Percentiles rank a stretch among this genome's conserved stretches.
These are phyloP conservation scores for Thomomys bottae DNA, from an alignment of 2,113 vertebrate species.

Conservation along the genomic window DNA sequence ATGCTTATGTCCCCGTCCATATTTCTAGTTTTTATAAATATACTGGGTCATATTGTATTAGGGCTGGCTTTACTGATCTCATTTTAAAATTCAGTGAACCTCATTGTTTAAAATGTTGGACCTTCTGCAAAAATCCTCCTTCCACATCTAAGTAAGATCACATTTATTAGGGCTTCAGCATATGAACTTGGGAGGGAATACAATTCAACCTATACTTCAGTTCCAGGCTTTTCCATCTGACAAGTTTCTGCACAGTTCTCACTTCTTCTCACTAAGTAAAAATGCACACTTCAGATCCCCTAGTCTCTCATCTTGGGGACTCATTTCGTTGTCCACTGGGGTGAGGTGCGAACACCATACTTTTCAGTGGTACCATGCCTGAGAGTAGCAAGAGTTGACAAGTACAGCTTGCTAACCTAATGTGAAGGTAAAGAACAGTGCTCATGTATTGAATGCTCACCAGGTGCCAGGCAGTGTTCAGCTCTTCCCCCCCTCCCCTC, in stretches of 20 bases:
- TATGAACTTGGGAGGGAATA: fast-evolving
- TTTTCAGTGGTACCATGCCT: background rate
- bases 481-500: too few species aligned
- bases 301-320: background rate
- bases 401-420: fast-evolving
- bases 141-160: background rate
- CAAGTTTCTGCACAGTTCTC: background rate
- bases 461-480: background rate
- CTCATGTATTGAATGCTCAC: background rate
- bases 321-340: background rate
- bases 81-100: background rate
- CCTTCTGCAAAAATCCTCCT: background rate
- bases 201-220: background rate
- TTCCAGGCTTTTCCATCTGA: background rate
- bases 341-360: background rate
- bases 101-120: background rate
- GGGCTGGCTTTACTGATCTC: background rate
- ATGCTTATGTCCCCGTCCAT: background rate
- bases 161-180: background rate
- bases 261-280: background rate
- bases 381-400: background rate
- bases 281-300: background rate
- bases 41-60: background rate
- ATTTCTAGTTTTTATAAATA: background rate
- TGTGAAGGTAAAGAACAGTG: background rate